Conservation (phyloP, 2,113 vertebrate genomes). For the Mystacornis crossleyi region DNA sequence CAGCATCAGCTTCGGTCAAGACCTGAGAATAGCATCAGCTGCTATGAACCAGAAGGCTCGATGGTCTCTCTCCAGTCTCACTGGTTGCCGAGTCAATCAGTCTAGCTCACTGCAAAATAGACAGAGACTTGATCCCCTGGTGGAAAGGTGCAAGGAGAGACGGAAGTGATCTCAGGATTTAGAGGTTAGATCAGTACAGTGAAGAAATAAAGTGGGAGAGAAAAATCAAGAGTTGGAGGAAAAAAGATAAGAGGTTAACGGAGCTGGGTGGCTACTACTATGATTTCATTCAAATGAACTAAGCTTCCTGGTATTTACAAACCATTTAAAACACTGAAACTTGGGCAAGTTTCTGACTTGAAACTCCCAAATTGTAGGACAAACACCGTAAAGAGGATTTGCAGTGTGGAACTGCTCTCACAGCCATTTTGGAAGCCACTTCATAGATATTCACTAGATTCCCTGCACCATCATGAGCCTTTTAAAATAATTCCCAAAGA, state of each 20-base stretch:
- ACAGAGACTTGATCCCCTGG: background rate
- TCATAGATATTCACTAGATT: background rate
- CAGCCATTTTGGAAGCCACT: background rate
- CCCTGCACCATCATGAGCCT: background rate
- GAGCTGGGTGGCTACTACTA: background rate
- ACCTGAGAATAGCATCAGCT: background rate
- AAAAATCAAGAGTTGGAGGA: background rate
- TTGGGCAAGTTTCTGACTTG: background rate
- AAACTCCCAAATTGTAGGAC: background rate
- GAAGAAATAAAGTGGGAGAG: background rate
- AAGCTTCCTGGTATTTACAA: background rate
- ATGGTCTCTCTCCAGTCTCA: background rate
- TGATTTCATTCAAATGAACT: background rate
- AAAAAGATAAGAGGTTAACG: background rate
- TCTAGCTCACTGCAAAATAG: background rate
- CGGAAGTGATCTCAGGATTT: background rate
- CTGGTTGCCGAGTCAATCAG: background rate
- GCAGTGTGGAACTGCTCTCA: background rate
- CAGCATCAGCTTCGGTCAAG: background rate
- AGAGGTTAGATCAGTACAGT: background rate
- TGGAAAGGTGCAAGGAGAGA: background rate
- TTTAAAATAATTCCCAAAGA: background rate
- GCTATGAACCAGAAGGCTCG: background rate
- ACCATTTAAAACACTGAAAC: background rate
- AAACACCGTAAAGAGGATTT: background rate